phyloP scores from a whole-genome alignment of 2,797 vertebrate species.

The Anniella stebbinsi region DNA sequence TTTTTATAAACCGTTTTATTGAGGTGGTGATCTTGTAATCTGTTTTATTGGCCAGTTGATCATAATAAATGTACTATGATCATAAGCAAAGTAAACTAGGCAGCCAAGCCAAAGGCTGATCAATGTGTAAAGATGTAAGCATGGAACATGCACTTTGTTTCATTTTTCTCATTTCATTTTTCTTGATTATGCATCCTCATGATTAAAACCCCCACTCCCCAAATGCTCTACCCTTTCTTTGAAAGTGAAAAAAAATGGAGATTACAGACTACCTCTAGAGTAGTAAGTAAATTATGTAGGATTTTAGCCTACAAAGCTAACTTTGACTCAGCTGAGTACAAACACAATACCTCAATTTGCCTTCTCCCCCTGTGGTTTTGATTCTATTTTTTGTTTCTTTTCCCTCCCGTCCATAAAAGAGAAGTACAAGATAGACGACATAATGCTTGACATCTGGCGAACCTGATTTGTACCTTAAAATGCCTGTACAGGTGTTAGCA shows the following conservation, averaged over 20 bases:
- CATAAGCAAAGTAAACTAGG: neutral
- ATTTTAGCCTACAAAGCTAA: constrained; percentile 44
- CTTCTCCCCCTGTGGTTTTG: constrained; percentile 6
- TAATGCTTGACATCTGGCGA: constrained; percentile 50
- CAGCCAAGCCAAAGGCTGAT: neutral
- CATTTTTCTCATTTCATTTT: neutral
- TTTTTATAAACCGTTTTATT: neutral
- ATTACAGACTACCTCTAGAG: constrained; percentile 18
- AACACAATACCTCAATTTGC: neutral
- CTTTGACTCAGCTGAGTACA: constrained; percentile 18
- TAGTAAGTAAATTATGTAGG: constrained; percentile 20
- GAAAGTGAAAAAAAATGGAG: constrained; percentile 7
- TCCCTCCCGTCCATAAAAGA: constrained; percentile 30
- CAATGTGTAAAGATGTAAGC: neutral
- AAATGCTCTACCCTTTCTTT: constrained; percentile 4
- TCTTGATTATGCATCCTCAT: neutral
- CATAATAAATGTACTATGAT: neutral
- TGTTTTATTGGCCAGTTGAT: neutral
- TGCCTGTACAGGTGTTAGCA: constrained; percentile 66
- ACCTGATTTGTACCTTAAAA: constrained; percentile 64
- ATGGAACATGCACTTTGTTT: neutral
- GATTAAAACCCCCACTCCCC: neutral
- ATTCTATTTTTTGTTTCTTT: constrained; percentile 54
- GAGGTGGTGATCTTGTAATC: neutral
- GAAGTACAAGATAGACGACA: constrained; percentile 57